phyloP scores from a whole-genome alignment of 2,113 vertebrate species.

The Oophaga pumilio region DNA sequence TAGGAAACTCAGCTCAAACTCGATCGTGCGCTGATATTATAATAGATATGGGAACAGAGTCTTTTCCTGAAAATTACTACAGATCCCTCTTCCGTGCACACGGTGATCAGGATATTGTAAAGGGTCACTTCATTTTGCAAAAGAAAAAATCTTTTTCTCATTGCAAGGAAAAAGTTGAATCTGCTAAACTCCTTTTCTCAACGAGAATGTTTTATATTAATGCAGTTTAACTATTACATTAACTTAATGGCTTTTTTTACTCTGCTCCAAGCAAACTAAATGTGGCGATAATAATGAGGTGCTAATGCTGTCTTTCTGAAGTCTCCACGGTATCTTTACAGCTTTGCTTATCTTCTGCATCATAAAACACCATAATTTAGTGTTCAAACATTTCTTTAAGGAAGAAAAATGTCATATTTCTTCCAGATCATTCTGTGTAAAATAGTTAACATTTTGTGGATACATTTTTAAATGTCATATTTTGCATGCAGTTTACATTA shows the following conservation, averaged over 20 bases:
- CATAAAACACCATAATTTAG: conserved; percentile 82
- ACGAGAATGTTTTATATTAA: conserved; percentile 76
- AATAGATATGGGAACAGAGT: not conserved
- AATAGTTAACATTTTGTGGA: conserved; percentile 40
- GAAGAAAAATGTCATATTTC: conserved; percentile 71
- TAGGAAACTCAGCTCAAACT: too few species aligned
- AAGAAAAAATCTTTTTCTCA: conserved; percentile 6
- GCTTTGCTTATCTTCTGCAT: conserved; percentile 78
- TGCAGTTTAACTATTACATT: conserved; percentile 82
- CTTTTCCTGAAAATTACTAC: not conserved
- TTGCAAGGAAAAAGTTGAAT: conserved; percentile 23
- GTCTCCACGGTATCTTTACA: conserved; percentile 81
- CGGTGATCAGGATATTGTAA: not conserved
- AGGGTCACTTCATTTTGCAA: not conserved
- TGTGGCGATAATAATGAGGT: conserved; percentile 80
- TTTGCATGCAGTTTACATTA: not conserved
- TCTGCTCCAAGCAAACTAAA: conserved; percentile 81
- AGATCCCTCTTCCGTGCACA: not conserved
- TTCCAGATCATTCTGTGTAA: conserved; percentile 73
- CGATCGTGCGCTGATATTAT: not conserved
- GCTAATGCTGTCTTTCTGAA: conserved; percentile 76
- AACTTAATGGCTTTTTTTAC: conserved; percentile 80
- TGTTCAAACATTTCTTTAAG: conserved; percentile 83
- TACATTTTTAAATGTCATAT: conserved; percentile 29
- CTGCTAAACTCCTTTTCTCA: conserved; percentile 57